A percentile compares a stretch with the other conserved stretches of the same genome.
phyloP scores from a whole-genome alignment of 2,797 vertebrate genomes.

The Borostomias antarcticus region DNA sequence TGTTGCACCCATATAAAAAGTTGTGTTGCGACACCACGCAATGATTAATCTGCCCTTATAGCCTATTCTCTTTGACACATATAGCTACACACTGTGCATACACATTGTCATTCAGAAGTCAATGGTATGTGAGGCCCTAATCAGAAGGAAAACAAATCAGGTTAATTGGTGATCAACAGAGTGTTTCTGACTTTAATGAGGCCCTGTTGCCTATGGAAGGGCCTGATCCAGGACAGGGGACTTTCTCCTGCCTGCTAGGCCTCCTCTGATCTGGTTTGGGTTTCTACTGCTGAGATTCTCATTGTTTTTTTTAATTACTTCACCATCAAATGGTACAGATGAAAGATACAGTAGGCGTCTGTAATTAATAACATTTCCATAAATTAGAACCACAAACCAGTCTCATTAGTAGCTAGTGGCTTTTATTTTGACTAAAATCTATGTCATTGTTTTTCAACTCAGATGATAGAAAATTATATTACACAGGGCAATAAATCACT shows the following conservation, averaged over 20 bases:
- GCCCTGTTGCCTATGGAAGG: conserved; percentile 88
- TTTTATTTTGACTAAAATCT: conserved; percentile 90
- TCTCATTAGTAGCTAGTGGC: conserved; percentile 92
- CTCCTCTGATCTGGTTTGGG: conserved; percentile 95
- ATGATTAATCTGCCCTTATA: conserved; percentile 75
- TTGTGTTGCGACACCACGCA: conserved; percentile 64
- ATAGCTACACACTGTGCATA: conserved; percentile 81
- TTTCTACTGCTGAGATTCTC: conserved; percentile 86
- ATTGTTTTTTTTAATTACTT: conserved; percentile 97
- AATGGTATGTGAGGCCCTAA: conserved; percentile 85
- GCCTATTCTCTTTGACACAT: conserved; percentile 71
- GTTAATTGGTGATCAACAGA: conserved; percentile 99
- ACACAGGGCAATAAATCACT: conserved; percentile 68
- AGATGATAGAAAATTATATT: conserved; percentile 68
- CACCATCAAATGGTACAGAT: conserved; percentile 95
- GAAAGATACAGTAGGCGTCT: conserved; percentile 99
- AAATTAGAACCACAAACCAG: conserved; percentile 99
- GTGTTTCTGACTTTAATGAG: conserved; percentile 95
- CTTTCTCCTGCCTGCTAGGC: conserved; percentile 85
- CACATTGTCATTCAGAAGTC: conserved; percentile 82
- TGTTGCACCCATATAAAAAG: conserved; percentile 16
- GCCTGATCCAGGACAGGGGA: conserved; percentile 84
- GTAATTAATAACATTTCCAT: conserved; percentile 99
- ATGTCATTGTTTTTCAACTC: conserved; percentile 83
- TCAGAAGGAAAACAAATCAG: conserved; percentile 95